Conservation (phyloP, 2,113 vertebrate genomes). For the Centropristis striata region DNA sequence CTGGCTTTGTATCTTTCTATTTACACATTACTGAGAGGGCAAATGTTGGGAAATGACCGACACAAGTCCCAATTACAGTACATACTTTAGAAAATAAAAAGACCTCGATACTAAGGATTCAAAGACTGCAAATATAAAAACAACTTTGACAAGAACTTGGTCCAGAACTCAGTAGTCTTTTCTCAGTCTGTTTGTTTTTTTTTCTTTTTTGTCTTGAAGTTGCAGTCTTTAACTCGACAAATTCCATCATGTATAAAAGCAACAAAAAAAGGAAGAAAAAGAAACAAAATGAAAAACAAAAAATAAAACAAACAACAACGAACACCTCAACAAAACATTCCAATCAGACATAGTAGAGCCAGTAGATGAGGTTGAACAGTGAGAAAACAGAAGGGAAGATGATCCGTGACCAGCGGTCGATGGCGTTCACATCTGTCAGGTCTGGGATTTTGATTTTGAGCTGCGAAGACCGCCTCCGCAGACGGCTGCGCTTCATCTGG, state of each 20-base stretch:
- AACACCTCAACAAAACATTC: constrained; percentile 50
- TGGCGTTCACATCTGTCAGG: constrained; percentile 96
- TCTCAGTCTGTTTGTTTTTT: constrained; percentile 47
- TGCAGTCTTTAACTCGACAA: constrained; percentile 64
- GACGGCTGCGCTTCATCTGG: constrained; percentile 90
- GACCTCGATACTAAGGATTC: constrained; percentile 48
- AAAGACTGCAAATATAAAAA: constrained; percentile 79
- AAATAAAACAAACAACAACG: constrained; percentile 34
- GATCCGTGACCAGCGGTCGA: constrained; percentile 97
- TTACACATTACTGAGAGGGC: constrained; percentile 69
- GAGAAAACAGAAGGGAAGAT: constrained; percentile 97
- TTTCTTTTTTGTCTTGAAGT: constrained; percentile 27
- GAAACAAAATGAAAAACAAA: constrained; percentile 40
- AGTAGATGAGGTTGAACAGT: constrained; percentile 97
- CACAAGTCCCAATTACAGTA: constrained; percentile 78
- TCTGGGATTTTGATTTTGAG: constrained; percentile 97
- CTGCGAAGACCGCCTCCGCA: constrained; percentile 94
- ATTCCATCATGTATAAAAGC: constrained; percentile 73
- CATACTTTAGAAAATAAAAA: constrained; percentile 77
- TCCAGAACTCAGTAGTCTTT: constrained; percentile 59
- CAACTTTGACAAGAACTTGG: constrained; percentile 69
- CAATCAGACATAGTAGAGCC: constrained; percentile 97
- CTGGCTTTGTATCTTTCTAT: constrained; percentile 79
- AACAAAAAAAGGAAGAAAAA: constrained; percentile 56
- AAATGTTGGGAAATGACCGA: constrained; percentile 64